Base-by-base conservation (phyloP, 2,113 vertebrate genomes). In the Brachyhypopomus occidentalis region DNA sequence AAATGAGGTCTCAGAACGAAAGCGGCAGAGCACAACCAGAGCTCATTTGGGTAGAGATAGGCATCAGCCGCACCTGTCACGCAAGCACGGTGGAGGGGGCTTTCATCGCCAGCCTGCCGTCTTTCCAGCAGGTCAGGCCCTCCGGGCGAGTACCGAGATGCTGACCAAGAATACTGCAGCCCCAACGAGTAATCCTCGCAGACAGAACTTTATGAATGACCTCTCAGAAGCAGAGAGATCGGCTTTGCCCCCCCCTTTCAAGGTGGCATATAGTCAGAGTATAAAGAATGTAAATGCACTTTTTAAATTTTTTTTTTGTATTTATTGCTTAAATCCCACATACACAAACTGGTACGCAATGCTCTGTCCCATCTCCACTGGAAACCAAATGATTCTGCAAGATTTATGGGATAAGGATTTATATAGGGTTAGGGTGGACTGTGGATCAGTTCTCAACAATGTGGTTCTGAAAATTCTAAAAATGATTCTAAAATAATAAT, bases 21-120 rank as follows among this genome's bases (percentile, higher is more conserved):
- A 89, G 85, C 84, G 80, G 87, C 72, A 80, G 81, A 87, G 84
- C 88, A 87, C 86, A 89, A 88, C 84, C 90, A 85, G 88, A 89
- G 83, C 89, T 93, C 86, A 94, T 94, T 94, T 94, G 94, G 88
- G 77, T 94, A 93, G 86, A 89, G 93, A 94, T 94, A 89, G 82
- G 84, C 91, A 94, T 94, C 94, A 89, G 86, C 55, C 38, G 66
- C 34, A 74, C 79, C 78, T 83, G 90, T 93, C 92, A 94, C 90
- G 92, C 92, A 91, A 91, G 79, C 86, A 81, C 79, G 88, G 87
- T 80, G 81, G 77, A 84, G 76, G 86, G 84, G 81, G 87, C 85
- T 85, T 89, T 82, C 86, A 85, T 88, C 88, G 87, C 72, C 82
- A 78, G 78, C 79, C 20, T n/a, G 75, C 67, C 74, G 59, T 45